A percentile compares a stretch with the other conserved stretches of the same genome.
phyloP scores from a whole-genome alignment of 2,113 vertebrate species.

The Hippoglossus stenolepis region DNA sequence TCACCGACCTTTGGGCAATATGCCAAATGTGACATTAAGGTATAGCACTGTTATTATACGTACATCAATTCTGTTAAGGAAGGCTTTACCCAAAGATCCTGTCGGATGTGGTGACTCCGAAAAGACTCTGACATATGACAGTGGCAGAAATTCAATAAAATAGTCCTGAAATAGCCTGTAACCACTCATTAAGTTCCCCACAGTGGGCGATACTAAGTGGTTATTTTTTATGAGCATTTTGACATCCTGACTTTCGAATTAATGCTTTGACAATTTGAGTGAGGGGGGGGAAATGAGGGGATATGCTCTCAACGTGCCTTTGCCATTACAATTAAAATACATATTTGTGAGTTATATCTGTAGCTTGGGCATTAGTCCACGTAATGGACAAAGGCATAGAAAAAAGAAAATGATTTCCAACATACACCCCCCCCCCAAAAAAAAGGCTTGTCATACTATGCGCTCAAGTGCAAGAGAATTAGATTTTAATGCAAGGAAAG shows the following conservation, averaged over 20 bases:
- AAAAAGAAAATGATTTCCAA: neutral
- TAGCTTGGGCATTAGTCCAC: neutral
- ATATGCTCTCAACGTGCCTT: neutral
- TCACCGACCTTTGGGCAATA: slow-evolving; percentile 48
- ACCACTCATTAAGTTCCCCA: slow-evolving; percentile 27
- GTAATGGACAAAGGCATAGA: slow-evolving; percentile 1
- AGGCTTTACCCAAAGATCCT: slow-evolving; percentile 5
- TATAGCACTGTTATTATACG: slow-evolving; percentile 23
- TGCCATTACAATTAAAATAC: slow-evolving; percentile 27
- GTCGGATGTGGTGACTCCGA: slow-evolving; percentile 11
- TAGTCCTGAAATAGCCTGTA: slow-evolving; percentile 26
- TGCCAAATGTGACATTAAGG: slow-evolving; percentile 44
- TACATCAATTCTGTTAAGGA: slow-evolving; percentile 31
- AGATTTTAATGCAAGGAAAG: neutral
- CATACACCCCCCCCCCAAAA: neutral
- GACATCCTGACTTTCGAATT: slow-evolving; percentile 49
- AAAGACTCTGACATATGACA: slow-evolving; percentile 24
- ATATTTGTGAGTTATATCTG: slow-evolving; percentile 15
- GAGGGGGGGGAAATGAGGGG: neutral
- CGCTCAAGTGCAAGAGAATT: neutral
- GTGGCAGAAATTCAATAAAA: slow-evolving; percentile 31
- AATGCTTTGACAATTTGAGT: slow-evolving; percentile 44
- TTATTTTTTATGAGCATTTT: slow-evolving; percentile 50
- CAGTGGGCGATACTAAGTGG: slow-evolving; percentile 21
- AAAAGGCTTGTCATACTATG: neutral